A percentile compares a stretch with the other conserved stretches of the same genome.
These are phyloP conservation scores for Melanchra persicariae DNA, from an alignment of 2,888 invertebrate species.

Conservation along the genomic window DNA sequence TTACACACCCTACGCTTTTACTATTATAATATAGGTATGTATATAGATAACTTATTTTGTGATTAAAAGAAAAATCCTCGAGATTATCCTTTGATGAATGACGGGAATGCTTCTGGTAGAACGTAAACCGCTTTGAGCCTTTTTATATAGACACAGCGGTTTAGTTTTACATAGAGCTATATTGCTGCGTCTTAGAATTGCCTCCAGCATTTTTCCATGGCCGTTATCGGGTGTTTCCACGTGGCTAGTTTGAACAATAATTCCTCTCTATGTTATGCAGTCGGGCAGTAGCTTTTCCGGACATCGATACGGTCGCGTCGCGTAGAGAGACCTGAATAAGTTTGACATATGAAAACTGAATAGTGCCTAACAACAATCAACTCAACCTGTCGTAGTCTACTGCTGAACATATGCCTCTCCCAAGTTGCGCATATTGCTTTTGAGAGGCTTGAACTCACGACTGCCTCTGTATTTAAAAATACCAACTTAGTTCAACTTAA, in stretches of 20 bases:
- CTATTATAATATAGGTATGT: not conserved
- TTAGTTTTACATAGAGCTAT: not conserved
- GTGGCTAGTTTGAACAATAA: not conserved
- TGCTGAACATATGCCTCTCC: not conserved
- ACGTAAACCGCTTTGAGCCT: constrained; percentile 2
- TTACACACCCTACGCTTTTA: no score
- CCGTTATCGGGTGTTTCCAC: not conserved
- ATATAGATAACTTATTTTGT: not conserved
- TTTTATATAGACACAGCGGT: not conserved
- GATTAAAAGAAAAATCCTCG: constrained; percentile 2
- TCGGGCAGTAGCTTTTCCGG: not conserved
- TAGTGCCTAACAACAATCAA: not conserved
- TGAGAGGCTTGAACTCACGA: not conserved
- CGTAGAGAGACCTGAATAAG: no score
- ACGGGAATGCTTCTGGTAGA: not conserved
- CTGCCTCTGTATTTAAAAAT: not conserved
- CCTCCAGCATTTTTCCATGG: not conserved
- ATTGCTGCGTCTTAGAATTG: constrained; percentile 2
- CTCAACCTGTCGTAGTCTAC: not conserved
- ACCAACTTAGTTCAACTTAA: not conserved
- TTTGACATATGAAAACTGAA: not conserved
- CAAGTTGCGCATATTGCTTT: not conserved
- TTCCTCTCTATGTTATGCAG: not conserved
- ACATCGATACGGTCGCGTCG: no score
- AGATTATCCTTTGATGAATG: constrained; percentile 6